phyloP scores from a whole-genome alignment of 2,888 invertebrate genomes.

The Linyphia triangularis region DNA sequence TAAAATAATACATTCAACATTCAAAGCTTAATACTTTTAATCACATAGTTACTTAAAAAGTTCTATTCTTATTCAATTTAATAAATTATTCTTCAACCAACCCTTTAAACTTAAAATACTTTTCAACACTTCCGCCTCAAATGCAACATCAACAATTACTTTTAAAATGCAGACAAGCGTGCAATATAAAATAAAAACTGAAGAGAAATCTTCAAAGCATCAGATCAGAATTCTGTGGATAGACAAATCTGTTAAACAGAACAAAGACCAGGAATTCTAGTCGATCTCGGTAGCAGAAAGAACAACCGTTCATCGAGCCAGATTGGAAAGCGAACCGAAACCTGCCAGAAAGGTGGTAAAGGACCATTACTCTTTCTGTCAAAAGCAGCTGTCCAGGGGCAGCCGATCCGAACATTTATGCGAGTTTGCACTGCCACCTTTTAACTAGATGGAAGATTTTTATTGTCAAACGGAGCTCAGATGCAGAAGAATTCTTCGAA shows the following conservation, averaged over 20 bases:
- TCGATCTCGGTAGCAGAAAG: not conserved
- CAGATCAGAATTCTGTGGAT: not conserved
- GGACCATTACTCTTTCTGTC: slow-evolving; percentile 71
- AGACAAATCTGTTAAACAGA: not conserved
- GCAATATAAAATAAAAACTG: not conserved
- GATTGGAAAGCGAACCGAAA: slow-evolving; percentile 28
- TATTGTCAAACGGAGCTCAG: slow-evolving; percentile 34
- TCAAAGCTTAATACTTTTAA: too few species aligned
- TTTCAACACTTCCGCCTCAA: too few species aligned
- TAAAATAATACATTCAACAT: too few species aligned
- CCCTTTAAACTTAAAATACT: too few species aligned
- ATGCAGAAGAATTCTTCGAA: too few species aligned
- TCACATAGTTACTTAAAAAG: too few species aligned
- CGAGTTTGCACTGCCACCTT: slow-evolving; percentile 58
- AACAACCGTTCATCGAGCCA: slow-evolving; percentile 32
- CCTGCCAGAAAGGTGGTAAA: slow-evolving; percentile 60
- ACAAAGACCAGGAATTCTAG: not conserved
- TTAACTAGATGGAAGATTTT: slow-evolving; percentile 59
- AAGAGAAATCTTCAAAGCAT: not conserved
- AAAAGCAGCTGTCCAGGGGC: slow-evolving; percentile 52
- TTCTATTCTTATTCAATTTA: too few species aligned
- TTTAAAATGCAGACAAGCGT: too few species aligned
- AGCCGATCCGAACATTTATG: slow-evolving; percentile 65
- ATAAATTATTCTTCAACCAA: too few species aligned
- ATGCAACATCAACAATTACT: too few species aligned